Base-by-base conservation (phyloP, 2,888 invertebrate genomes). In the Erannis defoliaria region DNA sequence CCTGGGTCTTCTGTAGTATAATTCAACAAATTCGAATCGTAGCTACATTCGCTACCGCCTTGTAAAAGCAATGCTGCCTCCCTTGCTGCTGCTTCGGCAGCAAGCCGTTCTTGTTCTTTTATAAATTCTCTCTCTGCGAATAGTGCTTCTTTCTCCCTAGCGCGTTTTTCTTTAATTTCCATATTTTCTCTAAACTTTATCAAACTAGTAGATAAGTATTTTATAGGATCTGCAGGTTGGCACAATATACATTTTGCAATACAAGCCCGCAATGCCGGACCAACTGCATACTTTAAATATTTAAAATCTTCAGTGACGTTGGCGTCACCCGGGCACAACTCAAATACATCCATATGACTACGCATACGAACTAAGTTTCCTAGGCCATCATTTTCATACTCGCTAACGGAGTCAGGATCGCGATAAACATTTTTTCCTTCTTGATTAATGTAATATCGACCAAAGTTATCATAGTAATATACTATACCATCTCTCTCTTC, bases 361-460 rank as follows among this genome's bases (percentile, higher is more conserved):
- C 86, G 85, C 67, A 89, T 85, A 50, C 91, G 86, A 1, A 93
- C 90, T n/a, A 93, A 75, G 69, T 93, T 93, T 42, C 93, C 93
- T 60, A 93, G 80, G 0, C 88, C 93, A 77, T 93, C 93, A 65
- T 86, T 86, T 80, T 93, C 91, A 67, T 90, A 93, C 72, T 93
- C 93, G 78, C 90, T 93, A 1, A 71, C 48, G 40, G 84, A 59
- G 73, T 89, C 92, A 54, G 68, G 68, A 18, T 93, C 93, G 18
- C 85, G 78, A 72, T 93, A 93, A 67, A 93, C 84, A 71, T 84
- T 85, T 75, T 87, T 89, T n/a, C 90, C 91, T 51, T 84, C 76
- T 1, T 72, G 71, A 66, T 92, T 80, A 23, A 90, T 78, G 64
- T 88, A 92, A 71, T 91, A 93, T 16, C 92, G 85, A 12, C 93